These are phyloP conservation scores for Coranthus polyacanthus DNA, from an alignment of 2,797 vertebrate species.

Conservation along the genomic window DNA sequence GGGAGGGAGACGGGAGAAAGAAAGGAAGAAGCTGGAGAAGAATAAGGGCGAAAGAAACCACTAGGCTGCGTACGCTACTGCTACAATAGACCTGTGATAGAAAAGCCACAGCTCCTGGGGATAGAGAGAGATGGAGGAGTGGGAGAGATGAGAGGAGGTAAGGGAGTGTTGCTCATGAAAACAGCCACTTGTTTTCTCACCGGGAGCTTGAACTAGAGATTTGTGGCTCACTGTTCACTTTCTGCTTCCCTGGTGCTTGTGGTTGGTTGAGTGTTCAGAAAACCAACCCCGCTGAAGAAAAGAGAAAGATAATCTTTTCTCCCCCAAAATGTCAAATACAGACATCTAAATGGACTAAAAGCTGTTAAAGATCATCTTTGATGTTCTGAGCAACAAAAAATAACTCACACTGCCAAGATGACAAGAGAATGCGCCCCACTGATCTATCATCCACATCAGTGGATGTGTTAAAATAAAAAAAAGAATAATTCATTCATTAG, in stretches of 20 bases:
- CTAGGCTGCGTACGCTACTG: constrained; percentile 42
- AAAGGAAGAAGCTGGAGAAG: no score
- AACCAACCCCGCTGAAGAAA: not conserved
- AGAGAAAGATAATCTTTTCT: not conserved
- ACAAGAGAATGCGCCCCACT: not conserved
- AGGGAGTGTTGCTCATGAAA: constrained; percentile 59
- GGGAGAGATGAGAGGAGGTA: constrained; percentile 37
- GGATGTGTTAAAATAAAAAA: no score
- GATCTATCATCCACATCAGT: not conserved
- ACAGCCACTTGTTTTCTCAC: constrained; percentile 73
- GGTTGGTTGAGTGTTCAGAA: constrained; percentile 34
- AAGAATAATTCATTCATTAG: not conserved
- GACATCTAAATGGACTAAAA: constrained; percentile 3
- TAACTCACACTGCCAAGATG: not conserved
- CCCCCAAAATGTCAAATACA: not conserved
- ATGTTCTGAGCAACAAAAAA: not conserved
- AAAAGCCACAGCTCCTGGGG: constrained; percentile 63
- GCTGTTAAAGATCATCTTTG: not conserved
- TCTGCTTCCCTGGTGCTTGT: constrained; percentile 29
- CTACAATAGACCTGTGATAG: constrained; percentile 60
- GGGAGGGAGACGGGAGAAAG: constrained; percentile 5
- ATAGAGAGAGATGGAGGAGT: constrained; percentile 35
- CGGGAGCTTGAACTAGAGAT: constrained; percentile 58
- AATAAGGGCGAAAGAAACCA: constrained; percentile 30
- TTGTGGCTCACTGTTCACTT: constrained; percentile 48